These are phyloP conservation scores for Eonycteris spelaea DNA, from an alignment of 2,113 vertebrate species.

Conservation along the genomic window DNA sequence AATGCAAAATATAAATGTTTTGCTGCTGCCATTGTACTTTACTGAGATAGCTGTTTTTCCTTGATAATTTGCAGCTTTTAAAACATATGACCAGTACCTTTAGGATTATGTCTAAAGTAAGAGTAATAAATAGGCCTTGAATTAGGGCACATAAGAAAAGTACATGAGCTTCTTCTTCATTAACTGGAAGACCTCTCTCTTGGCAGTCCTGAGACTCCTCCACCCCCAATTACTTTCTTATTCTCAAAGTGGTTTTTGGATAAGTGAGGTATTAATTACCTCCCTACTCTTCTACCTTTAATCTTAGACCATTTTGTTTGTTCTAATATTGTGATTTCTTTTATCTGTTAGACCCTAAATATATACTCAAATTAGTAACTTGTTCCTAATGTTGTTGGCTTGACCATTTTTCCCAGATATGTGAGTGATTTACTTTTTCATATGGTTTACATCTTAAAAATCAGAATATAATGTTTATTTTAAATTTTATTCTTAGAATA, in stretches of 20 bases:
- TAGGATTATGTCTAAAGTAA: slow-evolving; percentile 13
- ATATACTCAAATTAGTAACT: slow-evolving; percentile 19
- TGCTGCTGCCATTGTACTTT: not conserved
- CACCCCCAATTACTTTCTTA: not conserved
- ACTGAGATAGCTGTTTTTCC: slow-evolving; percentile 7
- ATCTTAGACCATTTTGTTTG: slow-evolving; percentile 44
- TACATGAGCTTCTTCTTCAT: not conserved
- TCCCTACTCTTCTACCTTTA: not conserved
- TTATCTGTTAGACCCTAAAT: not conserved
- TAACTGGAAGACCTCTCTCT: slow-evolving; percentile 6
- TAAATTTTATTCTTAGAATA: slow-evolving; percentile 42
- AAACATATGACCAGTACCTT: not conserved
- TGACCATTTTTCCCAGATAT: not conserved
- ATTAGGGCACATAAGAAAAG: slow-evolving; percentile 18
- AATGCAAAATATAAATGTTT: slow-evolving; percentile 36
- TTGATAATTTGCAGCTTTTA: slow-evolving; percentile 20
- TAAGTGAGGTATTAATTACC: slow-evolving; percentile 65
- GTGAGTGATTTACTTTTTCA: slow-evolving; percentile 37
- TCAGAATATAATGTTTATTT: slow-evolving; percentile 32
- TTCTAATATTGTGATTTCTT: slow-evolving; percentile 42
- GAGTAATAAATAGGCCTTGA: slow-evolving; percentile 38
- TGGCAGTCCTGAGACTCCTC: not conserved
- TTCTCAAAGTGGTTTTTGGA: slow-evolving; percentile 50
- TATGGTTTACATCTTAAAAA: slow-evolving; percentile 39
- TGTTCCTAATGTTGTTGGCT: slow-evolving; percentile 15